Evolutionary conservation across 1,140 invertebrate genomes (phyloP).

Genomic region (Papilio helenus): DNA sequence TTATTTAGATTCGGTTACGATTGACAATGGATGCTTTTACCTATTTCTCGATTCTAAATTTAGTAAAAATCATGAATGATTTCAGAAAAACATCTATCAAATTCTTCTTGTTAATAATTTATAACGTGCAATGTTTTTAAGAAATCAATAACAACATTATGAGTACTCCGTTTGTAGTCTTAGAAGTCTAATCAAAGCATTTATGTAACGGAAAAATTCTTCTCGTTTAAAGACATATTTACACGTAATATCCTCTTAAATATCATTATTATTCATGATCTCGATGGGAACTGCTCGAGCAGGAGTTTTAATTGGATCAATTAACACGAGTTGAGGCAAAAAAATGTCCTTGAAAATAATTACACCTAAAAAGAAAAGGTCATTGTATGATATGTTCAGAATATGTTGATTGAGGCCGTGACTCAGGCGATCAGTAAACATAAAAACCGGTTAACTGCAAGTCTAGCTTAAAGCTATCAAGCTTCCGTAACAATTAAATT

Average conservation of each 20-base stretch:
- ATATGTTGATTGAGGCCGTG: slow-evolving; percentile 10
- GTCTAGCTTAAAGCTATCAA: slow-evolving; percentile 28
- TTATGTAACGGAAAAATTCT: slow-evolving; percentile 2
- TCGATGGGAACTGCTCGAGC: not conserved
- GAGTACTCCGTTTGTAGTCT: not conserved
- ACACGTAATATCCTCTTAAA: not conserved
- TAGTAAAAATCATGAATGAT: no score
- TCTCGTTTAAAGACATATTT: not conserved
- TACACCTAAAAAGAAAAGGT: slow-evolving; percentile 30
- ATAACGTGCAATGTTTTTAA: not conserved
- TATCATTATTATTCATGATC: slow-evolving; percentile 19
- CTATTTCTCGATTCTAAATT: slow-evolving; percentile 47
- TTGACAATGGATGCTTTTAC: slow-evolving; percentile 61
- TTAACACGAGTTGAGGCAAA: slow-evolving; percentile 11
- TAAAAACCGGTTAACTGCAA: slow-evolving; percentile 32
- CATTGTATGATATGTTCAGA: slow-evolving; percentile 18
- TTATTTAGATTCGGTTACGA: slow-evolving; percentile 69
- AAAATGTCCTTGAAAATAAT: slow-evolving; percentile 28
- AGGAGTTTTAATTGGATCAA: slow-evolving; percentile 23
- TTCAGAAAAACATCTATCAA: no score
- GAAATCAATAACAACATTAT: not conserved
- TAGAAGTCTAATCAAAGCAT: not conserved
- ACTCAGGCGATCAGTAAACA: slow-evolving; percentile 25
- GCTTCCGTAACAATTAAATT: slow-evolving; percentile 38
- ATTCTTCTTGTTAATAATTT: not conserved